A percentile compares a stretch with the other conserved stretches of the same genome.
These are phyloP conservation scores for Opisthograptis luteolata DNA, from an alignment of 2,888 invertebrate genomes.

Conservation along the genomic window DNA sequence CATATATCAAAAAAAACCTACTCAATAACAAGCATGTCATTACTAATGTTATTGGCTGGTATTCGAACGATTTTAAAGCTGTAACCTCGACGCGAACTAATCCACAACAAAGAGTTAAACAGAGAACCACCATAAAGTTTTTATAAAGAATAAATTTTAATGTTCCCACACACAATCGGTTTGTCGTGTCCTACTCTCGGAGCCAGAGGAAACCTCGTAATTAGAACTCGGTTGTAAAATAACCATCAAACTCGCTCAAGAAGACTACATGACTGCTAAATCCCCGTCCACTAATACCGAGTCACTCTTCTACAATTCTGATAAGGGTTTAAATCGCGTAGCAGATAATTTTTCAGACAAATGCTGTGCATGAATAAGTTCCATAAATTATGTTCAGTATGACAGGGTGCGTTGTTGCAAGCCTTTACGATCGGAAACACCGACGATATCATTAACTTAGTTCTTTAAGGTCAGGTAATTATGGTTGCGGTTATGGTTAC, in stretches of 20 bases:
- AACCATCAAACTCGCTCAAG: slow-evolving; percentile 77
- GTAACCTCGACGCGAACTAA: slow-evolving; percentile 51
- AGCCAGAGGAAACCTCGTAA: slow-evolving; percentile 76
- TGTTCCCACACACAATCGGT: slow-evolving; percentile 66
- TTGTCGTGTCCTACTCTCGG: slow-evolving; percentile 63
- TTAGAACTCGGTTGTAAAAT: slow-evolving; percentile 79
- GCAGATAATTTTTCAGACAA: slow-evolving; percentile 19
- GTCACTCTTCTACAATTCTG: slow-evolving; percentile 14
- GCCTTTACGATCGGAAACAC: slow-evolving; percentile 69
- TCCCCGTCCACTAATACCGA: slow-evolving; percentile 34
- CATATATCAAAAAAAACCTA: no score
- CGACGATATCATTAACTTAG: slow-evolving; percentile 60
- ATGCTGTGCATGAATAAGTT: slow-evolving; percentile 51
- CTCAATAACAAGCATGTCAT: slow-evolving; percentile 16
- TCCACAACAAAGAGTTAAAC: slow-evolving; percentile 69
- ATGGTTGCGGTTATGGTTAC: slow-evolving; percentile 24
- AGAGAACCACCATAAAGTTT: slow-evolving; percentile 65
- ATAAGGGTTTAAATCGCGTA: slow-evolving; percentile 42
- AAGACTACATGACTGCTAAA: slow-evolving; percentile 67
- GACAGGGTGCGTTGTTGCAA: slow-evolving; percentile 77
- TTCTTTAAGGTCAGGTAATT: slow-evolving; percentile 47
- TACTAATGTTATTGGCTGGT: slow-evolving; percentile 32
- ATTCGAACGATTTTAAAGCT: slow-evolving; percentile 39
- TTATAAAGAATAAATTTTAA: slow-evolving; percentile 62
- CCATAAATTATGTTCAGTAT: slow-evolving; percentile 78